Evolutionary conservation across 2,888 invertebrate genomes (phyloP).

Genomic region (Hipparchia sbordonii): DNA sequence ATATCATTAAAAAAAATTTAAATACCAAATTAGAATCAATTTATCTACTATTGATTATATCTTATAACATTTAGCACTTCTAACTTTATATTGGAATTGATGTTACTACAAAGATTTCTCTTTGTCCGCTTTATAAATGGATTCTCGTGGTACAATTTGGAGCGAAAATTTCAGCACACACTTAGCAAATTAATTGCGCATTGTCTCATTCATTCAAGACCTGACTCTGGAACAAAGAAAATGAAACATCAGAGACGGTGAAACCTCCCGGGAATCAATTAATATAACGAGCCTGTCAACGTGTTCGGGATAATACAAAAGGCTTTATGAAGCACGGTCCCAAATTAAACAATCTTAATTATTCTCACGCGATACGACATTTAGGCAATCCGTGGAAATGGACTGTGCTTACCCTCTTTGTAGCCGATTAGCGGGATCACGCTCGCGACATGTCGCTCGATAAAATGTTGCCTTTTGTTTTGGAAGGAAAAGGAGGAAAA

Average conservation of each 20-base stretch:
- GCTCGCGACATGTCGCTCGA: background rate
- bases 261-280: conserved; percentile 35
- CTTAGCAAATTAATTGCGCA: conserved; percentile 23
- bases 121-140: background rate
- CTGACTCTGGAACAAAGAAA: conserved; percentile 29
- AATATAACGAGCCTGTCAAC: conserved; percentile 32
- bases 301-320: conserved; percentile 30
- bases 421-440: background rate
- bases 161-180: conserved; percentile 10
- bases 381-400: conserved; percentile 17
- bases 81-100: background rate
- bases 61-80: background rate
- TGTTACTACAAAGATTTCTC: background rate
- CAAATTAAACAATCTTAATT: conserved; percentile 30
- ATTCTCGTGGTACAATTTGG: background rate
- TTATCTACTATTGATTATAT: too few relatives aligned
- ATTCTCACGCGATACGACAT: conserved; percentile 21
- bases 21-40: too few relatives aligned
- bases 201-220: conserved; percentile 20
- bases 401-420: background rate
- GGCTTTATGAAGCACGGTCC: conserved; percentile 23
- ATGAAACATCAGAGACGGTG: conserved; percentile 34
- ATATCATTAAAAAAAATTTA: too few relatives aligned
- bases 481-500: too few relatives aligned
- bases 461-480: background rate